phyloP scores from a whole-genome alignment of 2,797 vertebrate genomes.

The Gobio occitaniae region DNA sequence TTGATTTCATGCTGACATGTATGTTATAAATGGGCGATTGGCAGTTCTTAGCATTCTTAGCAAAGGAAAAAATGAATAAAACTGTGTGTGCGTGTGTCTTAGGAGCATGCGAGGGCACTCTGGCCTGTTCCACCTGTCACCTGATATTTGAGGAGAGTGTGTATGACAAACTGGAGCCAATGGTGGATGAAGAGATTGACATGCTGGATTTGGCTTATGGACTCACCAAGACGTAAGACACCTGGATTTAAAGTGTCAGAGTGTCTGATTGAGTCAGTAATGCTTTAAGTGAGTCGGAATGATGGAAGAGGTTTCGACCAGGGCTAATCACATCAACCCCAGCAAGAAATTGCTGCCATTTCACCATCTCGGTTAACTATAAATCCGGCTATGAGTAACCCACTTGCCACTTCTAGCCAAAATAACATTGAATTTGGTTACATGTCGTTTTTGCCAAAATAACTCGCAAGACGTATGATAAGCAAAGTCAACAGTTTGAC shows the following conservation, averaged over 20 bases:
- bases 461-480: no score
- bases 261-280: conserved; percentile 6
- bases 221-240: conserved; percentile 76
- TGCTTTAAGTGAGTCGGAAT: neutral
- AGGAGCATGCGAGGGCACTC: conserved; percentile 80
- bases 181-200: conserved; percentile 79
- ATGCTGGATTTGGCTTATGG: conserved; percentile 82
- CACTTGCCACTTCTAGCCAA: no score
- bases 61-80: neutral
- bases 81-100: conserved; percentile 4
- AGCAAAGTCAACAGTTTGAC: no score
- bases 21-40: no score
- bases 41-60: neutral
- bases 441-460: no score
- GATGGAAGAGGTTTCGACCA: neutral
- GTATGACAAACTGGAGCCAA: conserved; percentile 71
- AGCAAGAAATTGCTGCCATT: no score
- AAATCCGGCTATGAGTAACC: no score
- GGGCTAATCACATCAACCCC: neutral
- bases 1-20: no score
- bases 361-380: no score
- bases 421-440: no score
- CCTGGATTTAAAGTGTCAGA: neutral
- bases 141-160: conserved; percentile 76
- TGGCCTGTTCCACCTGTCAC: conserved; percentile 82